Percentiles rank a stretch among this genome's conserved stretches.
Evolutionary conservation across 2,113 vertebrate genomes (phyloP).

Genomic region (Megatriorchis doriae): DNA sequence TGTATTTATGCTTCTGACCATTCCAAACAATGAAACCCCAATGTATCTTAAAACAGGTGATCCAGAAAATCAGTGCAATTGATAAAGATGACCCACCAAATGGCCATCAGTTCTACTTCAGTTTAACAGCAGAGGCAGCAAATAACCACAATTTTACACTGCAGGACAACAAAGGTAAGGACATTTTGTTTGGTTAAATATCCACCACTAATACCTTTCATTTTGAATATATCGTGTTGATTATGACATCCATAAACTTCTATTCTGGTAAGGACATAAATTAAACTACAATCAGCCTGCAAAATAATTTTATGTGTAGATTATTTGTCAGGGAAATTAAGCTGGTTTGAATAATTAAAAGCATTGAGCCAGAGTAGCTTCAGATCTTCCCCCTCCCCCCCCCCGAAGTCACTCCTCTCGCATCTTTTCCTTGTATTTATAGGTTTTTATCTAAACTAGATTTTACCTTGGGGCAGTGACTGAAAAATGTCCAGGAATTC

Average conservation of each 20-base stretch:
- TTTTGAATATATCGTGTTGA: background rate
- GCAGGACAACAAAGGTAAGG: conserved; percentile 91
- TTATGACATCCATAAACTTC: background rate
- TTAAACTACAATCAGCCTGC: conserved; percentile 13
- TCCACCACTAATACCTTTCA: background rate
- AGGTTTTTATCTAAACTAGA: conserved; percentile 10
- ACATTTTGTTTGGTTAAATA: background rate
- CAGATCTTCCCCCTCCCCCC: background rate
- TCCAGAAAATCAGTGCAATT: conserved; percentile 94
- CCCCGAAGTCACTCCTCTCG: background rate
- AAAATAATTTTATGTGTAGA: conserved; percentile 52
- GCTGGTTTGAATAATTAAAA: conserved; percentile 47
- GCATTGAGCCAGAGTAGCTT: background rate
- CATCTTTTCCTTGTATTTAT: background rate
- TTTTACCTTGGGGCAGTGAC: background rate
- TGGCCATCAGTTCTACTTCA: conserved; percentile 91
- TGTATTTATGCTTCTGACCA: background rate
- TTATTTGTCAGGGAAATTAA: conserved; percentile 53
- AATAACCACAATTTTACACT: conserved; percentile 93
- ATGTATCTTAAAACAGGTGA: conserved; percentile 76
- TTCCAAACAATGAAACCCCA: background rate
- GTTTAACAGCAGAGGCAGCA: conserved; percentile 79
- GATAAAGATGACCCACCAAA: conserved; percentile 91
- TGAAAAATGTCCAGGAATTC: background rate
- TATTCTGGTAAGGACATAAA: conserved; percentile 18